Percentiles rank a stretch among this genome's conserved stretches.
phyloP scores from a whole-genome alignment of 2,797 vertebrate genomes.

The Platalea minor region DNA sequence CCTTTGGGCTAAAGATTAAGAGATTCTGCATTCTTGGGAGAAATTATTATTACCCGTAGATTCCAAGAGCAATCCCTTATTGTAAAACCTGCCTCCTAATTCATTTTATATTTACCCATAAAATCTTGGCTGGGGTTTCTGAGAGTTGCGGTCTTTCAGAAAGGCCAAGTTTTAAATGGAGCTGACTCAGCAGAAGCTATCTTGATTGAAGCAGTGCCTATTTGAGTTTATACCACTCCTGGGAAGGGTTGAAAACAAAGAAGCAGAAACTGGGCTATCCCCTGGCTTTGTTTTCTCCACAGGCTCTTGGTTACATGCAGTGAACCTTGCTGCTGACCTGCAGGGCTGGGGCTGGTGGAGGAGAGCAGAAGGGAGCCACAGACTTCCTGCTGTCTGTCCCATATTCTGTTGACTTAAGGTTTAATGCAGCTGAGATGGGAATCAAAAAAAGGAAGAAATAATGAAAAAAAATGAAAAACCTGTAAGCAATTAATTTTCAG shows the following conservation, averaged over 20 bases:
- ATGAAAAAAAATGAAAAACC: background rate
- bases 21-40: background rate
- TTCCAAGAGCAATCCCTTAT: conserved; percentile 60
- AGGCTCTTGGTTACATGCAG: background rate
- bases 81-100: conserved; percentile 43
- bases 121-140: conserved; percentile 36
- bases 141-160: conserved; percentile 1
- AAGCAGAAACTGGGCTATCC: background rate
- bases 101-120: conserved; percentile 61
- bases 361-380: background rate
- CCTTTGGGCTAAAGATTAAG: background rate
- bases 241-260: background rate
- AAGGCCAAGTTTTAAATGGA: conserved; percentile 43
- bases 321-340: background rate
- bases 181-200: conserved; percentile 56
- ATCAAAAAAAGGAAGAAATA: background rate
- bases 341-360: background rate
- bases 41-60: background rate
- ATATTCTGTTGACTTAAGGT: background rate
- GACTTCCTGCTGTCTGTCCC: background rate
- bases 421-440: background rate
- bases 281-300: background rate
- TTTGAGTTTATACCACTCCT: background rate
- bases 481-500: conserved; percentile 15
- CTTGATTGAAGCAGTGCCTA: background rate